A percentile compares a stretch with the other conserved stretches of the same genome.
These are phyloP conservation scores for Lophura nycthemera DNA, from an alignment of 2,113 vertebrate genomes.

Conservation along the genomic window DNA sequence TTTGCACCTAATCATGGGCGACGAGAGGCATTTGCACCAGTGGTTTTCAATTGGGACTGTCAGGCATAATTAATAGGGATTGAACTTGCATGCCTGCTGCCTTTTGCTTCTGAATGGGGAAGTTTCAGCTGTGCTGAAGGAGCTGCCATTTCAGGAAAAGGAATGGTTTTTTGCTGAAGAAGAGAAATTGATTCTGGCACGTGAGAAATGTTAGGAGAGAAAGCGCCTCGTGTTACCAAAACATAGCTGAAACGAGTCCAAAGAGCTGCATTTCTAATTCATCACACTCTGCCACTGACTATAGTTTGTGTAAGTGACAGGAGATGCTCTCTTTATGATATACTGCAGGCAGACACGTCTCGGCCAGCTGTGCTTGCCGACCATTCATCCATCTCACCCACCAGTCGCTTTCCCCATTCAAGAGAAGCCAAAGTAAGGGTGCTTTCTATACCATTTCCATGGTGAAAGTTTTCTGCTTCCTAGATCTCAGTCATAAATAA, in stretches of 20 bases:
- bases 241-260: not conserved
- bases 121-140: not conserved
- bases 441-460: not conserved
- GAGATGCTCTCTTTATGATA: not conserved
- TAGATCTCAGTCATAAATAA: not conserved
- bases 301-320: not conserved
- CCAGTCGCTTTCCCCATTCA: not conserved
- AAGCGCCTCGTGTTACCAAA: not conserved
- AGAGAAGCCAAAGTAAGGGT: not conserved
- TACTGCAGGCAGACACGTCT: not conserved
- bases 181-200: not conserved
- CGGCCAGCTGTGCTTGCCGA: not conserved
- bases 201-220: slow-evolving; percentile 4
- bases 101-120: not conserved
- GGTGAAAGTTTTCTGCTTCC: not conserved
- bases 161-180: slow-evolving; percentile 13
- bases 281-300: not conserved
- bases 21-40: not conserved
- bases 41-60: not conserved
- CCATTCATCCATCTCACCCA: slow-evolving; percentile 10
- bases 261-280: not conserved
- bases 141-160: not conserved
- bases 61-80: not conserved
- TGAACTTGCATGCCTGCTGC: not conserved
- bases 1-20: not conserved